Conservation (phyloP, 2,888 invertebrate genomes). For the Leptarthrus brevirostris region DNA sequence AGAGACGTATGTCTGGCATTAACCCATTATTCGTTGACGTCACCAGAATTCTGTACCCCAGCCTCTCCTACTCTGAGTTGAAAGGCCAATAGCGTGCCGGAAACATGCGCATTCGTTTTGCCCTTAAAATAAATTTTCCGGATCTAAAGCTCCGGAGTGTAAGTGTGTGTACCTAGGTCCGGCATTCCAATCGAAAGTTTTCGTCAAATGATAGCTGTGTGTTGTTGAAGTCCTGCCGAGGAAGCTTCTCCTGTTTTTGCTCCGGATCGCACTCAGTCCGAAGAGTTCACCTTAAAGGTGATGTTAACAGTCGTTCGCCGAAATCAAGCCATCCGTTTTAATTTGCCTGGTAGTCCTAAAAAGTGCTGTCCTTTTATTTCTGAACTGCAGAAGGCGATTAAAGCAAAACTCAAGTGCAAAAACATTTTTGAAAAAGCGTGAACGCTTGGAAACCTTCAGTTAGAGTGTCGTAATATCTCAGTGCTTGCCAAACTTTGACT, state of each 20-base stretch:
- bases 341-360: conserved; percentile 5
- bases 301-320: conserved; percentile 37
- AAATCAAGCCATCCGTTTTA: conserved; percentile 34
- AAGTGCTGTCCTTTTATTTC: background rate
- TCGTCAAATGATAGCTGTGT: conserved; percentile 28
- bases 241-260: conserved; percentile 22
- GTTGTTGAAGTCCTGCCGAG: background rate
- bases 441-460: conserved; percentile 12
- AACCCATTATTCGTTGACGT: conserved; percentile 42
- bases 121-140: conserved; percentile 42
- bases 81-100: conserved; percentile 34
- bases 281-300: conserved; percentile 50
- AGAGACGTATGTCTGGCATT: conserved; percentile 37
- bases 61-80: background rate
- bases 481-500: conserved; percentile 23
- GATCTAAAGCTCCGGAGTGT: conserved; percentile 40
- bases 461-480: conserved; percentile 13
- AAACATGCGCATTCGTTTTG: conserved; percentile 41
- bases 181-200: conserved; percentile 36
- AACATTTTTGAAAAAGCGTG: background rate
- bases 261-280: conserved; percentile 27
- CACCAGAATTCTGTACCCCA: conserved; percentile 11
- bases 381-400: background rate
- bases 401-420: background rate
- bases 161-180: conserved; percentile 35